phyloP scores from a whole-genome alignment of 2,113 vertebrate genomes.

The Ailurus styani region DNA sequence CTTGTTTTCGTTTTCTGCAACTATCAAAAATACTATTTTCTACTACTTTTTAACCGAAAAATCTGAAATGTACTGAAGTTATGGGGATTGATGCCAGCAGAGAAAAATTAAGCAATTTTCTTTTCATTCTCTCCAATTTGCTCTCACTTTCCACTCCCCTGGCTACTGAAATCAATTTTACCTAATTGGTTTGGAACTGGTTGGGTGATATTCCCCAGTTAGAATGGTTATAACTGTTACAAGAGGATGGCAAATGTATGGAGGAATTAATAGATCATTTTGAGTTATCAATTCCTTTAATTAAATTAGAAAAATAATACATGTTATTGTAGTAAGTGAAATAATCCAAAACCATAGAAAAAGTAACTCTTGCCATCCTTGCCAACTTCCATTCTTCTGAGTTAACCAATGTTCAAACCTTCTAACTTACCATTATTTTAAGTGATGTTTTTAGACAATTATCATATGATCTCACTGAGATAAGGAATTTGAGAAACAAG shows the following conservation, averaged over 20 bases:
- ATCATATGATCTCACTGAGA: too few relatives aligned
- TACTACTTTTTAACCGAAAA: neutral
- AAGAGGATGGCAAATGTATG: neutral
- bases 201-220: neutral
- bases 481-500: too few relatives aligned
- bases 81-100: neutral
- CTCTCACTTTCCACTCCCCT: neutral
- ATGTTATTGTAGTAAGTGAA: neutral
- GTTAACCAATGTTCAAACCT: neutral
- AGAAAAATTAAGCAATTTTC: neutral
- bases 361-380: neutral
- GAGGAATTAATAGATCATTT: neutral
- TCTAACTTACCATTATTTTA: neutral
- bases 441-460: neutral
- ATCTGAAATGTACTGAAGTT: neutral
- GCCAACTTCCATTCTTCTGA: neutral
- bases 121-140: neutral
- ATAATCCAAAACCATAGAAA: neutral
- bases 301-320: neutral
- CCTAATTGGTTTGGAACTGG: neutral
- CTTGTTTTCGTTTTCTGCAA: neutral
- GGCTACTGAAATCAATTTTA: neutral
- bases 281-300: neutral
- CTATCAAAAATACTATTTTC: neutral
- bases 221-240: neutral